Base-by-base conservation (phyloP, 2,888 invertebrate genomes). In the Rhimphoctona megacephalus region DNA sequence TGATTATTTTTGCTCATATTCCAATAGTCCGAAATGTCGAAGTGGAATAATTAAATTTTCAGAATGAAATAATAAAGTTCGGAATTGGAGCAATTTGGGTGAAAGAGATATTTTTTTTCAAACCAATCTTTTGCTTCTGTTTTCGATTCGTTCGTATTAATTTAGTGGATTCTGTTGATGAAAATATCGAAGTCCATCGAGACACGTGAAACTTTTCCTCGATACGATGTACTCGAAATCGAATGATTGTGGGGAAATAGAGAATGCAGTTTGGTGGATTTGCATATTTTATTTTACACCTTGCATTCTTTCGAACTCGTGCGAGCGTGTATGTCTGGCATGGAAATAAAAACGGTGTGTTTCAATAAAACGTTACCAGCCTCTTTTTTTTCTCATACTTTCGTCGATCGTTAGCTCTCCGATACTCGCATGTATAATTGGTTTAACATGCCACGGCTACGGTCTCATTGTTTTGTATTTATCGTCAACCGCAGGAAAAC, bases 381-480 rank as follows among this genome's bases (percentile, higher is more conserved):
- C 19, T 52, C n/a, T 72, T 52, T 72, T 72, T 33, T 33, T 33
- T n/a, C 52, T 54, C 30, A 25, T 30, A 30, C 46, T 49, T 49
- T 70, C 49, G 30, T 33, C 70, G 70, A 30, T 49, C 70, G 70
- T 49, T 70, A n/a, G 22, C 30, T 9, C 46, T 49, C 49, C 46
- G 70, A 30, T 70, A 70, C 70, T 43, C 17, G 46, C 30, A 46
- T 70, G 70, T 70, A 30, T 49, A 49, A 70, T 49, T 70, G 70
- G 61, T n/a, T 70, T 30, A 70, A 49, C 70, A 11, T 61, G 30
- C 70, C 30, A 49, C 25, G 30, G 19, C 19, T 30, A 30, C 30
- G 19, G 49, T 52, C 54, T 52, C 73, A 52, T 73, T 73, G 73
- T 73, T 33, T 22, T n/a, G 9, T 73, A 4, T 17, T 36, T 52